Base-by-base conservation (phyloP, 2,797 vertebrate genomes). In the Urocyon cinereoargenteus region DNA sequence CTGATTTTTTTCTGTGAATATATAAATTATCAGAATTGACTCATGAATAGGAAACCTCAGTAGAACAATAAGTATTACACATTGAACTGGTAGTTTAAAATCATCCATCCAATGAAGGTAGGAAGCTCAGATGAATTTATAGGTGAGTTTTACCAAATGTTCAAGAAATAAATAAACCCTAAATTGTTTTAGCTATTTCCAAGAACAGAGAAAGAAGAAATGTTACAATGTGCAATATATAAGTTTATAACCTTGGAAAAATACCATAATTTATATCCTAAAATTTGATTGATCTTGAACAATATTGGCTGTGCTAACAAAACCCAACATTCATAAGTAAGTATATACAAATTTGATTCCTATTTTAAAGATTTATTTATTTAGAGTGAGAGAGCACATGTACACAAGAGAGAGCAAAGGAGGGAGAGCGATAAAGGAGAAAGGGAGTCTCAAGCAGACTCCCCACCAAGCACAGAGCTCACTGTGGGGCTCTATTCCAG, bases 231-330 rank as follows among this genome's bases (percentile, higher is more conserved):
- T 24, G 59, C 5, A 78, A 31, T 94, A 81, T 73, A 31, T 86
- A 84, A 93, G 9, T 93, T 95, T 84, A 7, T 89, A 92, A 14
- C 61, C 15, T 68, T 87, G 11, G 45, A 73, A 61, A 82, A 91
- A 75, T 55, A 28, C 79, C 31, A 62, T 84, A 84, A 61, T 92
- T 94, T 90, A 70, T 59, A 55, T 87, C 26, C 45, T 86, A 87
- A 95, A 87, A 49, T 87, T 55, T 72, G 57, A 45, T 59, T 94
- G 49, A 66, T 91, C 28, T 28, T 89, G 34, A 93, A 91, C 77
- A 96, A 93, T 86, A 87, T 53, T 83, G 72, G 6, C 51, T 92
- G 14, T 92, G 89, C 26, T 75, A 66, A 53, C 88, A 97, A 94
- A 94, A 88, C 31, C 72, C 31, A 85, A 22, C 16, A 49, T 85